These are phyloP conservation scores for Neodiprion lecontei DNA, from an alignment of 1,140 invertebrate genomes.

Conservation along the genomic window DNA sequence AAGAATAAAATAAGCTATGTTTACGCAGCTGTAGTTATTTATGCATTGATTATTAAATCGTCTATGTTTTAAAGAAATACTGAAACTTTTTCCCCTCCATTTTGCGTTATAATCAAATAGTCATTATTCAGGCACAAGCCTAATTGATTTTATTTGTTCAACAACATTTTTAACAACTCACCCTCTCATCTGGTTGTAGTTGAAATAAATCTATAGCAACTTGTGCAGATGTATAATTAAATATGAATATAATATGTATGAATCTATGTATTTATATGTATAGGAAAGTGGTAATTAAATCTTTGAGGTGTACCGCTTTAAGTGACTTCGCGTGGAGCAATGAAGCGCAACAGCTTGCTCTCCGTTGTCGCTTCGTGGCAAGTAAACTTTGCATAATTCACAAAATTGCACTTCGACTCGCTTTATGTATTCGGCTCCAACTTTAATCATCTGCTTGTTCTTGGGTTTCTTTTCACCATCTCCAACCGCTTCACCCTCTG, in stretches of 20 bases:
- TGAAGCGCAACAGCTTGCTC: conserved; percentile 71
- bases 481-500: conserved; percentile 54
- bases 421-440: conserved; percentile 79
- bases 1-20: no score
- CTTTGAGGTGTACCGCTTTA: conserved; percentile 61
- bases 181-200: neutral
- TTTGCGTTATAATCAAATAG: neutral
- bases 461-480: conserved; percentile 58
- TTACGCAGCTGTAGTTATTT: neutral
- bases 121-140: neutral
- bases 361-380: conserved; percentile 68
- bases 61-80: no score
- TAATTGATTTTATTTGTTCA: neutral
- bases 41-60: neutral
- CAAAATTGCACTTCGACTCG: conserved; percentile 75
- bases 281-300: conserved; percentile 6
- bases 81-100: no score
- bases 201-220: neutral
- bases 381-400: conserved; percentile 76
- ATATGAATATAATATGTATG: neutral
- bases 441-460: conserved; percentile 73
- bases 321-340: conserved; percentile 73
- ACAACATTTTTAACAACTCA: neutral
- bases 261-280: neutral
- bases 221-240: neutral